Conservation (phyloP, 30 jellyfish, hydroid and myxozoan species). For the Nemopilema nomurai region DNA sequence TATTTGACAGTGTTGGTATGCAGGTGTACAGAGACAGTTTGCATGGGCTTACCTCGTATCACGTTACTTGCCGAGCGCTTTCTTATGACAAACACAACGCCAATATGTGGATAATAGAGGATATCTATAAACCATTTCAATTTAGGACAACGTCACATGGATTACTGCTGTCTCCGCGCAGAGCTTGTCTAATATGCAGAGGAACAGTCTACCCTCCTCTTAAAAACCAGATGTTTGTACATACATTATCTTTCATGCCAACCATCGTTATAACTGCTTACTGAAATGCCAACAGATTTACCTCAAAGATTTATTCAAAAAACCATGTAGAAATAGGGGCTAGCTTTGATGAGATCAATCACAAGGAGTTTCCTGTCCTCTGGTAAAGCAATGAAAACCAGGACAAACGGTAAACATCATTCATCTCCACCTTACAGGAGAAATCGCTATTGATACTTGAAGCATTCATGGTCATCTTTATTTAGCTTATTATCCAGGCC, state of each 20-base stretch:
- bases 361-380: too few relatives aligned
- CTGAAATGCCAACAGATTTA: not conserved
- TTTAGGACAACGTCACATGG: not conserved
- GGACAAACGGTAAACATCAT: too few relatives aligned
- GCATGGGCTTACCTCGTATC: not conserved
- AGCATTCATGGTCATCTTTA: too few relatives aligned
- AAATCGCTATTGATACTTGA: too few relatives aligned
- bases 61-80: not conserved
- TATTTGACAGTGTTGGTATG: not conserved
- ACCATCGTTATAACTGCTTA: not conserved
- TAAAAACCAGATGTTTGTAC: not conserved
- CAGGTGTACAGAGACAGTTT: not conserved
- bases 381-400: too few relatives aligned
- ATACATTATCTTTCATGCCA: not conserved
- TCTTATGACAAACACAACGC: not conserved
- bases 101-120: not conserved
- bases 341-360: not conserved
- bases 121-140: not conserved
- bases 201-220: not conserved
- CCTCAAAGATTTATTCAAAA: not conserved
- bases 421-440: too few relatives aligned
- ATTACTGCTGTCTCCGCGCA: not conserved
- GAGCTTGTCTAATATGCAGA: not conserved
- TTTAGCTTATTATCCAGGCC: too few relatives aligned
- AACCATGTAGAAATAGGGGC: not conserved